Base-by-base conservation (phyloP, 2,797 vertebrate genomes). In the Rhodeus uyekii region DNA sequence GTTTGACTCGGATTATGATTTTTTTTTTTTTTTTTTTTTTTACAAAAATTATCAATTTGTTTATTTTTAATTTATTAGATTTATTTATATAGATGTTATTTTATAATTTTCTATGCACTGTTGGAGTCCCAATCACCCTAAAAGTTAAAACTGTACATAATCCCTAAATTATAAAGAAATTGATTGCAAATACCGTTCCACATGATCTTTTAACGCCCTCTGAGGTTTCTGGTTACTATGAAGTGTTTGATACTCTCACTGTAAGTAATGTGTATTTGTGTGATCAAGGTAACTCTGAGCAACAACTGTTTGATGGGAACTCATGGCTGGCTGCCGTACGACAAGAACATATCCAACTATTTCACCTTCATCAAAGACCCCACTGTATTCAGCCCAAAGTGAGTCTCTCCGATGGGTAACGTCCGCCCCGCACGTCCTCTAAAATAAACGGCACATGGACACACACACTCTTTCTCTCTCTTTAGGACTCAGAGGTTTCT, bases 311-410 rank as follows among this genome's bases (percentile, higher is more conserved):
- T 98, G 88, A 91, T 98, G 81, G 98, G 97, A 90, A 97, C 95
- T 39, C 98, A 99, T 19, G 97, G 97, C 67, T 99, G 98, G 97
- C 94, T 99, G 82, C 96, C 97, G 74, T 99, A 99, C 72, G 97
- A 99, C 87, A 97, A 95, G 93, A 97, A 94, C 90, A 98, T 98
- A 88, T 99, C 97, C 90, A 99, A 99, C 94, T 98, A 99, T 91
- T 99, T 99, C 91, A 99, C 98, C 24, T 99, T 99, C 91, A 96
- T 98, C 84, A 98, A 93, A 89, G 98, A 99, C 91, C 96, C 96
- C 85, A 97, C 97, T 3, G 97, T 98, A 81, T 94, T 96, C 90
- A 97, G 95, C 92, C 90, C 93, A 85, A 99, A 98, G 98, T 99
- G 90, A 97, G 97, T 77, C 68, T 76, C 53, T 48, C 19, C 24